phyloP scores from a whole-genome alignment of 2,888 invertebrate genomes.

The Amphiduros pacificus region DNA sequence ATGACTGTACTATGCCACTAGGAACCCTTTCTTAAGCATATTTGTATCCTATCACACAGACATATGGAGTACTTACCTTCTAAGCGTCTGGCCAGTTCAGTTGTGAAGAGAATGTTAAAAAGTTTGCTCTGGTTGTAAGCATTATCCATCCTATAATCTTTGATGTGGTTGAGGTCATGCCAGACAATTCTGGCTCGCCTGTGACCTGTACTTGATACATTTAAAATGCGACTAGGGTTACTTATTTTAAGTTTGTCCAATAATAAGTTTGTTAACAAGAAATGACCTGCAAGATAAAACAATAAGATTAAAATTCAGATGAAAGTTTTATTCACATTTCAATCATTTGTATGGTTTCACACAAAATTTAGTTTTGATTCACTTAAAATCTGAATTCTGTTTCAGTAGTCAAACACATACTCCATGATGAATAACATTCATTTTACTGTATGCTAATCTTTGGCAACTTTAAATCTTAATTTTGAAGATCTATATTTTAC shows the following conservation, averaged over 20 bases:
- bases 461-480: neutral
- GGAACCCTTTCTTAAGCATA: neutral
- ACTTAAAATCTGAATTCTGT: neutral
- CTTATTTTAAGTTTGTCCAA: slow-evolving; percentile 70
- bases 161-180: slow-evolving; percentile 32
- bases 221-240: slow-evolving; percentile 73
- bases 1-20: neutral
- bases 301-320: neutral
- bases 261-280: slow-evolving; percentile 77
- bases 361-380: neutral
- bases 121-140: slow-evolving; percentile 37
- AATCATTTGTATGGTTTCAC: neutral
- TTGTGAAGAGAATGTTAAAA: slow-evolving; percentile 37
- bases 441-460: neutral
- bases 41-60: neutral
- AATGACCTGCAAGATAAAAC: slow-evolving; percentile 63
- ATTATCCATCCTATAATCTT: slow-evolving; percentile 23
- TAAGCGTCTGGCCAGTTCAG: slow-evolving; percentile 31
- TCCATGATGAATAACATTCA: too few relatives aligned
- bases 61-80: slow-evolving; percentile 25
- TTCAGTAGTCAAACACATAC: too few relatives aligned
- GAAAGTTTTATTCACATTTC: neutral
- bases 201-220: slow-evolving; percentile 88
- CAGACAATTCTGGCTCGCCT: slow-evolving; percentile 58
- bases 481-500: neutral